A percentile compares a stretch with the other conserved stretches of the same genome.
phyloP scores from a whole-genome alignment of 2,113 vertebrate genomes.

The Podarcis cretensis region DNA sequence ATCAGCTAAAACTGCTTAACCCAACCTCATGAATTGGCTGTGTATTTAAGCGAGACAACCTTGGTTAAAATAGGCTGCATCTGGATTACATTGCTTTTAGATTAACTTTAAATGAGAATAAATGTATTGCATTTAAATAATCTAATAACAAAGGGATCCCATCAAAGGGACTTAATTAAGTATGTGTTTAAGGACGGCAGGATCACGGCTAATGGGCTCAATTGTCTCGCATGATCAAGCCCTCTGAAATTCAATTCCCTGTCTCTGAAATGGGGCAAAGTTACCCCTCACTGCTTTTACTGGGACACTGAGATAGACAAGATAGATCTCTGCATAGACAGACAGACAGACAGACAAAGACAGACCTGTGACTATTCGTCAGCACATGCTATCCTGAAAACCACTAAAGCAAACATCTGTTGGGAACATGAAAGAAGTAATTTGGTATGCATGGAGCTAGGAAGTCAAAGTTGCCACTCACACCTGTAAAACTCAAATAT shows the following conservation, averaged over 20 bases:
- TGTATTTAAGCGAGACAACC: slow-evolving; percentile 9
- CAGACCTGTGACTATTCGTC: no score
- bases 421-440: not conserved
- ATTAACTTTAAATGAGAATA: slow-evolving; percentile 5
- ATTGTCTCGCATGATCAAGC: not conserved
- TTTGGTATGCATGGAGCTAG: not conserved
- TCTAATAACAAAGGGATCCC: slow-evolving; percentile 14
- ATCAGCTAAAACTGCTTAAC: not conserved
- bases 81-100: not conserved
- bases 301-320: not conserved
- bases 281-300: not conserved
- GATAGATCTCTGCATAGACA: no score
- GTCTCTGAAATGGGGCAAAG: slow-evolving; percentile 6
- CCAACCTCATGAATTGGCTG: not conserved
- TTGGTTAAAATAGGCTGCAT: slow-evolving; percentile 4
- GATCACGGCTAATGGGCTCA: not conserved
- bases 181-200: slow-evolving; percentile 4
- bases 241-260: slow-evolving; percentile 4
- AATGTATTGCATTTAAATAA: slow-evolving; percentile 20
- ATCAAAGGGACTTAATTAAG: slow-evolving; percentile 29
- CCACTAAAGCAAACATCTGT: not conserved
- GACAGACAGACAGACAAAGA: no score
- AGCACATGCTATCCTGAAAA: not conserved
- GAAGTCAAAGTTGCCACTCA: not conserved
- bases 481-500: not conserved